Conservation (phyloP, 2,888 invertebrate genomes). For the Pherbina coryleti region DNA sequence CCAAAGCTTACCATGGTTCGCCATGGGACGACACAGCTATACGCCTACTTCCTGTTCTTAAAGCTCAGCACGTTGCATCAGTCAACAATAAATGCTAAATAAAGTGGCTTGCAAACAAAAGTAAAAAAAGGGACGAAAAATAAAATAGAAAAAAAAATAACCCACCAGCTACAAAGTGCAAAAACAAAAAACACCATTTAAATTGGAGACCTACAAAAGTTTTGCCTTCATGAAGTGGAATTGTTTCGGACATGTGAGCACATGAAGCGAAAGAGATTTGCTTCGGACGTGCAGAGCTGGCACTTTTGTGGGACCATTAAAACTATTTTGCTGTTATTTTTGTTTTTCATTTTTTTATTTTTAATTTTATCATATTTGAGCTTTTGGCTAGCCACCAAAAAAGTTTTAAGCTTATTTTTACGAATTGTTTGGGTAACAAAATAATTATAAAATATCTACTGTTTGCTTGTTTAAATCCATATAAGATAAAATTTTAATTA, state of each 20-base stretch:
- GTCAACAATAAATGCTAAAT: neutral
- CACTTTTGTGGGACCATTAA: neutral
- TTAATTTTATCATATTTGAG: neutral
- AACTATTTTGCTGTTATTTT: neutral
- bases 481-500: too few relatives aligned
- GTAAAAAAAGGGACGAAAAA: neutral
- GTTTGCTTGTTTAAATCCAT: too few relatives aligned
- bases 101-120: too few relatives aligned
- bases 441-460: too few relatives aligned
- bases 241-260: constrained; percentile 13
- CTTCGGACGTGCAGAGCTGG: neutral
- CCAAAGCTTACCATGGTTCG: neutral
- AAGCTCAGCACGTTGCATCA: neutral
- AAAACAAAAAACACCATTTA: neutral
- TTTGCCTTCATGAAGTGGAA: constrained; percentile 9
- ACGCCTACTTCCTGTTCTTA: neutral
- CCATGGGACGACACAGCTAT: too few relatives aligned
- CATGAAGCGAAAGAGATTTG: neutral
- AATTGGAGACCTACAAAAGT: neutral
- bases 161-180: neutral
- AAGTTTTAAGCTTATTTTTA: too few relatives aligned
- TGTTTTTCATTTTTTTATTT: neutral
- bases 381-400: neutral
- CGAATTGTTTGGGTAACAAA: too few relatives aligned
- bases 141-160: neutral